Evolutionary conservation across 2,797 vertebrate genomes (phyloP), one percentile per base, ranked within the genome.

Genomic region (Heterohyrax brucei): DNA sequence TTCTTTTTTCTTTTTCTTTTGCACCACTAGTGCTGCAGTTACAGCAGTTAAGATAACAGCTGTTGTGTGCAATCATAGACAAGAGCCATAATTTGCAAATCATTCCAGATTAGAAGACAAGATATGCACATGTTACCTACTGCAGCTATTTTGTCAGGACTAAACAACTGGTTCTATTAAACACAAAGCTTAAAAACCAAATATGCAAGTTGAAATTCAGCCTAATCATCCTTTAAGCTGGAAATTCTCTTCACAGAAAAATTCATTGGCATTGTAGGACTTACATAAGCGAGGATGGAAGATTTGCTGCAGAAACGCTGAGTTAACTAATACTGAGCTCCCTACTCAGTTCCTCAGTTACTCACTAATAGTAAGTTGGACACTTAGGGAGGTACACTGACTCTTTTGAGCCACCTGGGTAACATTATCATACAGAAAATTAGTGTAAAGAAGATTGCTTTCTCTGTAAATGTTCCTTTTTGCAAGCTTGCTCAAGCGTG

Each of bases 371-470:
- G 78, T 95, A 94, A 77, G 87, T 86, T 90, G 79, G 28, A 82
- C 61, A 77, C 78, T 90, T 90, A 85, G 10, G 84, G 85, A 96
- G 66, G 91, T 83, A 68, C 26, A 83, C 66, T 93, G 86, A 92
- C 87, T 95, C 80, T 95, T 96, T 95, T 83, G 78, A 96, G 86
- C 64, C 87, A 97, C 89, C 46, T 96, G 84, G 90, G 87, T 93
- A 95, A 96, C 82, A 95, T 94, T 83, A 93, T 30, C 19, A 75
- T 76, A 92, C 53, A 96, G 81, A 97, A 96, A 84, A 91, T 91
- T 94, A 92, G 61, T 21, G 5, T 92, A 76, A 94, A 93, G 86
- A 94, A 95, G 93, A 95, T 96, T 94, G 53, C 61, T 94, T 97
- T 93, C 62, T 95, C 81, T 87, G 94, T 72, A 96, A 97, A 80